These are phyloP conservation scores for Bhutanitis thaidina DNA, from an alignment of 2,888 invertebrate species.

Conservation along the genomic window DNA sequence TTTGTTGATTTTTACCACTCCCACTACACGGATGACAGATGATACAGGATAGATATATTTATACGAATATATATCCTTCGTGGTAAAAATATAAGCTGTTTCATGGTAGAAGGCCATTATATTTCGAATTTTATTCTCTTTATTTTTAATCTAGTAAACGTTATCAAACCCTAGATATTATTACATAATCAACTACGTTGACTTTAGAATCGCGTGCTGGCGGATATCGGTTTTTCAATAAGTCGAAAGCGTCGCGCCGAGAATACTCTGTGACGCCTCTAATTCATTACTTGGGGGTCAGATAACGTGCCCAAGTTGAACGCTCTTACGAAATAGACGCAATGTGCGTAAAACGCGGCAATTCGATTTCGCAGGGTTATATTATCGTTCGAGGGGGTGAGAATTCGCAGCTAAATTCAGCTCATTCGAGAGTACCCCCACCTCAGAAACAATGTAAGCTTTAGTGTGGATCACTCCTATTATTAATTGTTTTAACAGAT, in stretches of 20 bases:
- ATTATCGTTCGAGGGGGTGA: slow-evolving; percentile 59
- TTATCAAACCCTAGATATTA: too few species aligned
- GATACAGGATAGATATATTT: too few species aligned
- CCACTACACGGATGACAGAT: too few species aligned
- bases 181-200: neutral
- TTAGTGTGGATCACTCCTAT: slow-evolving; percentile 51
- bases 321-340: slow-evolving; percentile 44
- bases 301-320: slow-evolving; percentile 9
- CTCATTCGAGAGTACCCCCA: slow-evolving; percentile 44
- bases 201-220: neutral
- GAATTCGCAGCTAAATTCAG: slow-evolving; percentile 47
- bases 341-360: slow-evolving; percentile 34
- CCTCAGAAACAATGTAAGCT: slow-evolving; percentile 44
- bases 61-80: too few species aligned
- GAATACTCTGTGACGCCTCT: neutral
- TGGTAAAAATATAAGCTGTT: too few species aligned
- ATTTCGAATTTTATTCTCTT: too few species aligned
- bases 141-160: too few species aligned
- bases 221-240: neutral
- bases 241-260: neutral
- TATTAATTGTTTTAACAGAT: slow-evolving; percentile 24
- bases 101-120: too few species aligned
- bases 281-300: slow-evolving; percentile 5
- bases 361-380: slow-evolving; percentile 61
- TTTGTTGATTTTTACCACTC: too few species aligned